Evolutionary conservation across 2,113 vertebrate genomes (phyloP).

Genomic region (Strix uralensis): DNA sequence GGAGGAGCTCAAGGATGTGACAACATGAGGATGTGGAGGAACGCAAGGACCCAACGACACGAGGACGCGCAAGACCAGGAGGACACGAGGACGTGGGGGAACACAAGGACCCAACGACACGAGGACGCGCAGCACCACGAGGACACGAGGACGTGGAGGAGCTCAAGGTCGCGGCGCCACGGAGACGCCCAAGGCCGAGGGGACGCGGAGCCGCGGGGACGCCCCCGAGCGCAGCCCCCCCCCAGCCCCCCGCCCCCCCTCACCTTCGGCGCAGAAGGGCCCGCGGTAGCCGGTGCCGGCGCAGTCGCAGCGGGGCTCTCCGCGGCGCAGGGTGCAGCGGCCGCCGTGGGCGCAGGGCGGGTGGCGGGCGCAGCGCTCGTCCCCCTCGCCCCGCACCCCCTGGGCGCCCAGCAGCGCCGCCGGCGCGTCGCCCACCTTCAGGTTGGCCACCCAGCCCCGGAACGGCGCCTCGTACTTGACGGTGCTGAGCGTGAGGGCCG

Average conservation of each 20-base stretch:
- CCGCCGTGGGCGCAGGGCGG: constrained; percentile 90
- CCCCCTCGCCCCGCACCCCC: constrained; percentile 85
- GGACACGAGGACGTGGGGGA: no score
- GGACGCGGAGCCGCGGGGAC: no score
- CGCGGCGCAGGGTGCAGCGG: constrained; percentile 83
- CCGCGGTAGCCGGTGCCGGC: constrained; percentile 87
- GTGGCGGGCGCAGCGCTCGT: constrained; percentile 82
- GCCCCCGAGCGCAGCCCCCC: not conserved
- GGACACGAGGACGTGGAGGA: no score
- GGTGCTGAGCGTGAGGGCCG: constrained; percentile 90
- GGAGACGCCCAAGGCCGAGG: no score
- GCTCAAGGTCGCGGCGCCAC: no score
- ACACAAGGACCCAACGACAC: no score
- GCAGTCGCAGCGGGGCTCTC: constrained; percentile 89
- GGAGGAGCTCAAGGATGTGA: no score
- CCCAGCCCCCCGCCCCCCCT: not conserved
- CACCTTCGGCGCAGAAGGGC: constrained; percentile 92
- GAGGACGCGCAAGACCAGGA: no score
- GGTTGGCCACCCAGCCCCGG: constrained; percentile 84
- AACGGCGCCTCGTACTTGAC: constrained; percentile 94
- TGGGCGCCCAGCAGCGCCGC: constrained; percentile 86
- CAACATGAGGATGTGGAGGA: no score
- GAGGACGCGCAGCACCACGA: no score
- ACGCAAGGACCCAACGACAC: no score
- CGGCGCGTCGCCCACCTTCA: constrained; percentile 84